These are phyloP conservation scores for Tipula helvola DNA, from an alignment of 2,888 invertebrate genomes.

Conservation along the genomic window DNA sequence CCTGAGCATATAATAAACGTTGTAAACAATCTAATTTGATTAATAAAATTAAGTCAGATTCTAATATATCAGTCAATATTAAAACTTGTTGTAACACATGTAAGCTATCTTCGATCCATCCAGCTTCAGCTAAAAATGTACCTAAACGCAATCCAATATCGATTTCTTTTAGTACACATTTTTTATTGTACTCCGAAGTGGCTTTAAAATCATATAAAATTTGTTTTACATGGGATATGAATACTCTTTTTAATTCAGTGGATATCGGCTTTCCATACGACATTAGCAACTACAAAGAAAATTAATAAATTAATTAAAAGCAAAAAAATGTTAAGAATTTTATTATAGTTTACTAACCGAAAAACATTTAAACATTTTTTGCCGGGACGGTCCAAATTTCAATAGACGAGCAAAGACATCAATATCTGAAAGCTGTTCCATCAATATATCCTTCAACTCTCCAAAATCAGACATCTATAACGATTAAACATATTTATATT, in stretches of 20 bases:
- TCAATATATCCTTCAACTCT: constrained; percentile 26
- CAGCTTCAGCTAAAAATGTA: constrained; percentile 76
- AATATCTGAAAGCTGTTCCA: constrained; percentile 29
- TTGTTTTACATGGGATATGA: constrained; percentile 14
- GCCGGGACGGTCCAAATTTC: constrained; percentile 28
- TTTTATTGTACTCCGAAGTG: constrained; percentile 5
- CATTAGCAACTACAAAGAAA: constrained; percentile 20
- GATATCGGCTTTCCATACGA: constrained; percentile 27
- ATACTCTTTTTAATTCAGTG: constrained; percentile 25
- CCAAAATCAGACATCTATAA: constrained; percentile 28
- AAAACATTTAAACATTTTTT: constrained; percentile 30
- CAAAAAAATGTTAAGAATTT: neutral
- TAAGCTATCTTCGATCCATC: constrained; percentile 72
- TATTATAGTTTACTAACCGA: constrained; percentile 16
- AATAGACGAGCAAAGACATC: constrained; percentile 29
- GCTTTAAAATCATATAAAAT: constrained; percentile 5
- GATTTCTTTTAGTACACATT: constrained; percentile 16
- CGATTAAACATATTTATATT: neutral
- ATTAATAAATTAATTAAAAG: neutral
- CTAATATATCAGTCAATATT: constrained; percentile 45
- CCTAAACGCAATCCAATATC: constrained; percentile 40
- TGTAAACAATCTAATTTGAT: constrained; percentile 73
- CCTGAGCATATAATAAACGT: constrained; percentile 77
- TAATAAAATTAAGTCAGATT: constrained; percentile 44
- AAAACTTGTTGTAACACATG: constrained; percentile 56